Evolutionary conservation across 2,113 vertebrate genomes (phyloP), one percentile per base, ranked within the genome.

Genomic region (Heteronetta atricapilla): DNA sequence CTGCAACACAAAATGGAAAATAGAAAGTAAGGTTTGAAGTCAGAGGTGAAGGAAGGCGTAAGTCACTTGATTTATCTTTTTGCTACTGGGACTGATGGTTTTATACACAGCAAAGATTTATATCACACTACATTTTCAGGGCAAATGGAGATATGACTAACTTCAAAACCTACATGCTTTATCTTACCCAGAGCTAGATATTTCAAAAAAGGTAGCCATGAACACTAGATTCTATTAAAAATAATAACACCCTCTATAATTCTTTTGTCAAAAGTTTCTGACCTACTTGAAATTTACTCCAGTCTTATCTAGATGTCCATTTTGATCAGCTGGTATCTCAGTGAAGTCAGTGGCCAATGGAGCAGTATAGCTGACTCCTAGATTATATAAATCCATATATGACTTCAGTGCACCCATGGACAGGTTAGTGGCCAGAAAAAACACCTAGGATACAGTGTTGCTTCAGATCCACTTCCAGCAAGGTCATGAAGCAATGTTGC

Each of bases 1-100:
- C 99, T 99, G 98, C 96, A 88, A 80, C 96, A 93, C 17, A 79
- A 89, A 88, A 82, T 52, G 23, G 34, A 20, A 8, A 29, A 62
- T 46, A 56, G 63, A 58, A 50, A 1, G 10, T 92, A 73, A 96
- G 42, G 79, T 74, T 34, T 88, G 42, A 91, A 90, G 18, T 82
- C 84, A 50, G 44, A 94, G 14, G 22, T 70, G 52, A 87, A 89
- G 25, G 12, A 50, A 89, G 11, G 38, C 60, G 0, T 1, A 76
- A 89, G 38, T 21, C 46, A 91, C 53, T 76, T 53, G 18, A 38
- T 52, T 34, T 70, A 56, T 36, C 52, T 62, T 73, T 83, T 81
- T 4, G 8, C 38, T 83, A 88, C 76, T 69, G 58, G 70, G 55
- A 63, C 17, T 31, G 48, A 72, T 14, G 33, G 33, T 52, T 93